Evolutionary conservation across 2,113 vertebrate genomes (phyloP), one percentile per base, ranked within the genome.

Genomic region (Oryzias woworae): DNA sequence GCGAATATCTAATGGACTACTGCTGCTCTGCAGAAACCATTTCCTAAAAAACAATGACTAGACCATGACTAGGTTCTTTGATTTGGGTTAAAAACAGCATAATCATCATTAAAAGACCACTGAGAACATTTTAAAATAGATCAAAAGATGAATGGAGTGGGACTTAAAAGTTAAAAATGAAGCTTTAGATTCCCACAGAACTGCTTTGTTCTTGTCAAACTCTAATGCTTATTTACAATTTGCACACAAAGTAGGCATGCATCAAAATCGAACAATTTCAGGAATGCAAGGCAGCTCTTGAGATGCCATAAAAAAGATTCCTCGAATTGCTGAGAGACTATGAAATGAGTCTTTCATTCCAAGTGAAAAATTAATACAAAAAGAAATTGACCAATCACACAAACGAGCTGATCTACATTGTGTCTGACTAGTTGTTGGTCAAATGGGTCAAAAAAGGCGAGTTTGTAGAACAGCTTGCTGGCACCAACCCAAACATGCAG

Each of bases 401-500:
- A 8, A 45, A 45, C 51, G 28, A 22, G 53, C n/a, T 54, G 56
- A 36, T 26, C 31, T 14, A 18, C 4, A 52, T 18, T 57, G 12
- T 68, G 15, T 3, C 5, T 3, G 15, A 17, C 41, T 3, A 17
- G 16, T 61, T 71, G 72, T 45, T 23, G 10, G 36, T 36, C 8
- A 36, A 12, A 36, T 36, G 36, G 10, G 36, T 10, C 1, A 36
- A 36, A 36, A 28, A 28, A 28, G 7, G 26, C 7, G 26, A 2
- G 8, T 36, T 12, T 36, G 36, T 10, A 36, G 43, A 53, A 14
- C 53, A 66, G 28, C 48, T 59, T 61, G 22, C 61, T 75, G 62
- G 73, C 59, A 70, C 43, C 44, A 81, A 66, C 54, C 54, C 23
- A 68, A 72, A 60, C 62, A 77, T 62, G 68, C 73, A 77, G 70